Evolutionary conservation across 2,888 invertebrate species (phyloP), one percentile per base, ranked within the genome.

Genomic region (Chaetogeoica ovagalla): DNA sequence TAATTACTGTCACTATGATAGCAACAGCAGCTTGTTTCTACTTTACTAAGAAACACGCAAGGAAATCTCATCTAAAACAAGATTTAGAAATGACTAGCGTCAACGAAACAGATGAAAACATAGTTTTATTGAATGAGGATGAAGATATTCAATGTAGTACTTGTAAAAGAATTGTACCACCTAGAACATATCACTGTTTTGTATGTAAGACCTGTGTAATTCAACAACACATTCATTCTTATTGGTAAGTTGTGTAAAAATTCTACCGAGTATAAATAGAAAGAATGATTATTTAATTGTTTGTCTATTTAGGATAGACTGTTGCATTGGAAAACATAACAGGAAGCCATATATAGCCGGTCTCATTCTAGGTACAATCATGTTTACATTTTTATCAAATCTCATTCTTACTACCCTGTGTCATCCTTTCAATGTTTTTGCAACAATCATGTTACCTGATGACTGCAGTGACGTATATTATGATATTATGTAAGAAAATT

Each of bases 371-470:
- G 91, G 91, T 8, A 87, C 92, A 76, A 87, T 88, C 21, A 90
- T 93, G 43, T 87, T 94, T 75, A 84, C 91, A 63, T 91, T 93
- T 86, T 94, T 94, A 66, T 90, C 92, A 7, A 93, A 95, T 86
- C 88, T 96, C 73, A 92, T 94, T 2, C 87, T 96, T 83, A 95
- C 95, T 0, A 92, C 94, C n/a, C 90, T 96, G 0, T 95, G 96
- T 85, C 94, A 94, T 86, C 94, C 95, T 0, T 91, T 91, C 84
- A 89, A 90, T 84, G 87, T 92, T 62, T 89, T 90, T 84, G 90
- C 90, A 72, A 88, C 89, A 73, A 88, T 96, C 83, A 88, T 95
- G 57, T 85, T 95, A 83, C 95, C 95, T 2, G 92, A 93, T 85
- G 93, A 95, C 86, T 96, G 96, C 86, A 91, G 91, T 83, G 93